A percentile compares a stretch with the other conserved stretches of the same genome.
Conservation (phyloP, 2,888 invertebrate genomes). For the Metopia argyrocephala region DNA sequence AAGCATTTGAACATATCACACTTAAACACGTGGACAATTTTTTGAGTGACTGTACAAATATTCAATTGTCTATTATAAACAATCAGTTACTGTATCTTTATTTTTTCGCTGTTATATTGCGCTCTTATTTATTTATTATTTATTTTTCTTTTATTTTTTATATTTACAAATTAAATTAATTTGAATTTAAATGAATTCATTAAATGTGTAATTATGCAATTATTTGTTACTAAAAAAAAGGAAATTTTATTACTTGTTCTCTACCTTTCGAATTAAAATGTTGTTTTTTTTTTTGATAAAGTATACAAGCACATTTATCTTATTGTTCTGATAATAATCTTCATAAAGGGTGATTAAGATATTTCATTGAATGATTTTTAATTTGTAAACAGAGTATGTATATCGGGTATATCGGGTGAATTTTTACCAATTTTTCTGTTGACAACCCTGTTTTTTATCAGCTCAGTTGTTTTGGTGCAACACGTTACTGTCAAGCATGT, state of each 20-base stretch:
- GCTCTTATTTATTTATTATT: not conserved
- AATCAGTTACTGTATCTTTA: constrained; percentile 3
- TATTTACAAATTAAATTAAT: constrained; percentile 38
- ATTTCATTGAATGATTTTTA: no score
- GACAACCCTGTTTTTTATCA: no score
- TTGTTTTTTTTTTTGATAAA: constrained; percentile 21
- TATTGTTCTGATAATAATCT: no score
- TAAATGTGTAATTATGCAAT: constrained; percentile 1
- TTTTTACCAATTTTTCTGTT: no score
- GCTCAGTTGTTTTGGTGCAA: no score
- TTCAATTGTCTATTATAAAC: no score
- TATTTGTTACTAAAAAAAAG: constrained; percentile 31
- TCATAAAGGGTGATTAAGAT: no score
- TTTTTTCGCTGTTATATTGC: constrained; percentile 5
- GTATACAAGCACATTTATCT: constrained; percentile 1
- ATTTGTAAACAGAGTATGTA: no score
- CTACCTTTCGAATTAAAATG: constrained; percentile 36
- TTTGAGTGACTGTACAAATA: constrained; percentile 17
- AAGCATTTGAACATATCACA: no score
- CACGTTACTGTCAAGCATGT: no score
- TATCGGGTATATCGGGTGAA: no score
- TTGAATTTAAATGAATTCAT: constrained; percentile 17
- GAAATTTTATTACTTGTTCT: constrained; percentile 51
- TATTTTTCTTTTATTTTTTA: constrained; percentile 15
- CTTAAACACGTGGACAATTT: no score